Evolutionary conservation across 2,113 vertebrate species (phyloP).

Genomic region (Halichoerus grypus): DNA sequence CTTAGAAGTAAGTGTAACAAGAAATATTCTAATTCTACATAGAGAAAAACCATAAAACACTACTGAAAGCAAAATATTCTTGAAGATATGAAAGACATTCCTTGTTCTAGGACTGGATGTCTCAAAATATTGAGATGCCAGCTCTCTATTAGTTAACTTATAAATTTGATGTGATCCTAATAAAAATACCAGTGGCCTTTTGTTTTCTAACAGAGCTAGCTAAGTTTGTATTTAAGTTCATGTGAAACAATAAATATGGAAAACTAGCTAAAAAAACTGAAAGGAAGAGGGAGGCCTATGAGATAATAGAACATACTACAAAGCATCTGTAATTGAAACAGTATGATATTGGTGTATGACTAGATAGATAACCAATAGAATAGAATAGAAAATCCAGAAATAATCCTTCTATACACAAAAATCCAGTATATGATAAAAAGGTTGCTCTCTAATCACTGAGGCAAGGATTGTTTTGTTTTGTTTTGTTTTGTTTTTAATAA

Average conservation of each 20-base stretch:
- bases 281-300: neutral
- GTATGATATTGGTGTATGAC: neutral
- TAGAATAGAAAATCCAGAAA: neutral
- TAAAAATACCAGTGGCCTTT: neutral
- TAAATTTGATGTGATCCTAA: neutral
- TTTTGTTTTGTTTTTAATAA: neutral
- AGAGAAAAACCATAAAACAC: neutral
- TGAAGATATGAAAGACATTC: neutral
- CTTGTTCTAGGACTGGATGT: neutral
- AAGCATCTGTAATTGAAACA: neutral
- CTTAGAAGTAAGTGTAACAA: neutral
- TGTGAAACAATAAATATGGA: neutral
- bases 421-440: neutral
- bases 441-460: neutral
- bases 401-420: neutral
- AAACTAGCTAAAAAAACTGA: neutral
- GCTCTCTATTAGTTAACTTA: neutral
- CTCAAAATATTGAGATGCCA: neutral
- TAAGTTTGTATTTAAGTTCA: neutral
- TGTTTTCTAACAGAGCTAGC: neutral
- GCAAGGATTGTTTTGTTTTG: neutral
- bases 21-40: neutral
- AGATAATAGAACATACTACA: neutral
- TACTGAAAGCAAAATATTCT: slow-evolving; percentile 39
- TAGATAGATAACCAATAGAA: neutral